Conservation (phyloP, 2,113 vertebrate species). For the Scalopus aquaticus region DNA sequence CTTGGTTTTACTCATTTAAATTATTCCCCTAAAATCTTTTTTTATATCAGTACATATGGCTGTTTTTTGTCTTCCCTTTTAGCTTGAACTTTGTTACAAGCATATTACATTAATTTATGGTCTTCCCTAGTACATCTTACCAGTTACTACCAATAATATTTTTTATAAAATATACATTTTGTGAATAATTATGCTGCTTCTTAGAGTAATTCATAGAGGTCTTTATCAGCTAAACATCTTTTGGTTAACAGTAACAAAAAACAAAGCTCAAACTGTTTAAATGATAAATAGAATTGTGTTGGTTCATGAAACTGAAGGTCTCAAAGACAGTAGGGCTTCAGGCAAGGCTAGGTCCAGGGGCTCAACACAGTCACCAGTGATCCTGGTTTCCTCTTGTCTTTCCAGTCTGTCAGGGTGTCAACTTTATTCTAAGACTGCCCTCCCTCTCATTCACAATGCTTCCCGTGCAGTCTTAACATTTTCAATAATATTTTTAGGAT, state of each 20-base stretch:
- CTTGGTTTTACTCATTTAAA: conserved; percentile 6
- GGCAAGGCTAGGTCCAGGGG: neutral
- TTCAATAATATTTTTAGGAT: neutral
- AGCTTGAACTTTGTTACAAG: neutral
- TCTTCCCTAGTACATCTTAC: neutral
- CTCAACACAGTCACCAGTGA: neutral
- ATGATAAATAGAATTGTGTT: neutral
- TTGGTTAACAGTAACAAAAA: neutral
- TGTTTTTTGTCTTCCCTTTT: conserved; percentile 2
- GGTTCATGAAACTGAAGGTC: neutral
- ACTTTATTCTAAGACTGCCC: neutral
- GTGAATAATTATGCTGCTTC: neutral
- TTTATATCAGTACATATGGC: neutral
- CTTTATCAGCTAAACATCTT: neutral
- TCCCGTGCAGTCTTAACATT: neutral
- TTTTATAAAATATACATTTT: neutral
- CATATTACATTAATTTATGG: neutral
- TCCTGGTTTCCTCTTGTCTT: neutral
- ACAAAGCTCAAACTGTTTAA: neutral
- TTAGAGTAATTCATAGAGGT: neutral
- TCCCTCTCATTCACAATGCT: neutral
- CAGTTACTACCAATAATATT: neutral
- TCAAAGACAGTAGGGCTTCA: neutral
- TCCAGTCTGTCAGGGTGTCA: neutral
- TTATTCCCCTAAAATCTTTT: neutral